Base-by-base conservation (phyloP, 2,888 invertebrate genomes). In the Melieria picta region DNA sequence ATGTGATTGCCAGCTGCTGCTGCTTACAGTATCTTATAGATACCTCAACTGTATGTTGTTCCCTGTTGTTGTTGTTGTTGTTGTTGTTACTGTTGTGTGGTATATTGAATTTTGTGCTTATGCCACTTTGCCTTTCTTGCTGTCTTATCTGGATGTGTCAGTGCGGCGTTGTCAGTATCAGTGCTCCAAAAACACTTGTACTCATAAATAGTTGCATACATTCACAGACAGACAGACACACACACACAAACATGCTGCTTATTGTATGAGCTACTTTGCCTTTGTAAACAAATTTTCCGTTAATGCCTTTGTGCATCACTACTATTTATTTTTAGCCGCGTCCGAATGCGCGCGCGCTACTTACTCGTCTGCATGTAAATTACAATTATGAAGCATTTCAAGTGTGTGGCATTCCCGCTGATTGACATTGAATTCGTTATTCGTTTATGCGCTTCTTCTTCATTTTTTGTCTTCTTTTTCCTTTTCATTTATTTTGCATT, bases 241-340 rank as follows among this genome's bases (percentile, higher is more conserved):
- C 13, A 45, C 60, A 60, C 13, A 60, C 60, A 60, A 4, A 13
- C 47, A 47, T 30, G 30, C 48, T 62, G 16, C 16, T 16, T 30
- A 16, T 16, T 47, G 62, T 47, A 13, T 6, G 10, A 30, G 30
- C 30, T 30, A 10, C 4, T 16, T 47, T 43, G n/a, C 6, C 47
- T 11, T 63, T 61, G 55, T 60, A 61, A 68, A 68, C 52, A 46
- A 42, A 42, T 43, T 68, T 52, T 16, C 13, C 9, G 47, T 68
- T 16, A 11, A 30, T 61, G 50, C 50, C 61, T 13, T 55, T 11
- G 50, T 45, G 11, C 45, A 30, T 30, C 30, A 30, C 30, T 30
- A 30, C 30, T 30, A 30, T 56, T 56, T 13, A 56, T 5, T 55
- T 55, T n/a, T 7, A 13, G 7, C 6, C 9, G 56, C 56, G 1